phyloP scores from a whole-genome alignment of 1,140 invertebrate genomes.

The Brachionus rotundiformis region DNA sequence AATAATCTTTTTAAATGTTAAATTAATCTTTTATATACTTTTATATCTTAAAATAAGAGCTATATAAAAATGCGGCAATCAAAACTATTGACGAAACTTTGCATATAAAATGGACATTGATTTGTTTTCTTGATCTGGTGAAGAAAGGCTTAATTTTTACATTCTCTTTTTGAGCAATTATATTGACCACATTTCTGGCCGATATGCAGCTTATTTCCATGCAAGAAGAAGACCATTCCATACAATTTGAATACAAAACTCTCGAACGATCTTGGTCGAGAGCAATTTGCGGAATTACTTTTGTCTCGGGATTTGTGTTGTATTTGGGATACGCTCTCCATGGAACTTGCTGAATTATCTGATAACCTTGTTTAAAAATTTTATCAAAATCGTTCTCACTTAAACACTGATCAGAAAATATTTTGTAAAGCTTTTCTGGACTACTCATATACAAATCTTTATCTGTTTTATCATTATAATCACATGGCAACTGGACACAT shows the following conservation, averaged over 20 bases:
- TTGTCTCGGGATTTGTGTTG: neutral
- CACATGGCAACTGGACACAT: slow-evolving; percentile 16
- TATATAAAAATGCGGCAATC: neutral
- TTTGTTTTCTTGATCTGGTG: neutral
- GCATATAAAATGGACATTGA: neutral
- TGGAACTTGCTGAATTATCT: neutral
- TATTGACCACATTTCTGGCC: neutral
- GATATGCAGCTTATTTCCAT: slow-evolving; percentile 47
- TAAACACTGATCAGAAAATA: slow-evolving; percentile 21
- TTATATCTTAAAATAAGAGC: slow-evolving; percentile 12
- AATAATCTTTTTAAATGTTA: too few species aligned
- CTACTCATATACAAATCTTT: slow-evolving; percentile 4
- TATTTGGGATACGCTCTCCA: slow-evolving; percentile 50
- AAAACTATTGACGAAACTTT: neutral
- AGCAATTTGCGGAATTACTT: neutral
- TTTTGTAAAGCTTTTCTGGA: slow-evolving; percentile 13
- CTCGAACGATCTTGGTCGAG: neutral
- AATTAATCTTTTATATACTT: neutral
- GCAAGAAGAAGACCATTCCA: slow-evolving; percentile 51
- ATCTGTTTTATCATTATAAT: slow-evolving; percentile 23
- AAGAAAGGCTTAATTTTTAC: slow-evolving; percentile 3
- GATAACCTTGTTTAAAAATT: slow-evolving; percentile 28
- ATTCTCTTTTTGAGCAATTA: slow-evolving; percentile 32
- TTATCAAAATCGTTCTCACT: slow-evolving; percentile 21
- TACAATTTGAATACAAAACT: slow-evolving; percentile 14